Evolutionary conservation across 2,888 invertebrate genomes (phyloP).

Genomic region (Lepidochrysops patricia): DNA sequence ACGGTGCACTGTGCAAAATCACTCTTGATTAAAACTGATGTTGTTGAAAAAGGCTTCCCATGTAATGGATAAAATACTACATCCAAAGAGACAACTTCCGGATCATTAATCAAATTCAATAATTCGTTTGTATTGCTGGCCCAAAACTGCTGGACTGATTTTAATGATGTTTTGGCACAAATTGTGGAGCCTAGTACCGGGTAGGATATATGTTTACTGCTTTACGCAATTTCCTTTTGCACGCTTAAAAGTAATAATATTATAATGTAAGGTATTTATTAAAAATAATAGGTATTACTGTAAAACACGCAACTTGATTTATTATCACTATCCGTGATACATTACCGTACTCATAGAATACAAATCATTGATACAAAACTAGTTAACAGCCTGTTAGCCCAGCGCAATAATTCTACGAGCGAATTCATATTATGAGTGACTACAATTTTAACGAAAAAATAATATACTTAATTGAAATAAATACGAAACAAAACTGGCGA

Average conservation of each 20-base stretch:
- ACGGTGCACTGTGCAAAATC: background rate
- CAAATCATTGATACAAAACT: background rate
- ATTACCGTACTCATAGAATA: background rate
- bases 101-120: too few relatives aligned
- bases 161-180: too few relatives aligned
- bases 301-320: background rate
- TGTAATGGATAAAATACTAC: background rate
- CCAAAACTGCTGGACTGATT: too few relatives aligned
- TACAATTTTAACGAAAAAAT: background rate
- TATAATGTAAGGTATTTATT: too few relatives aligned
- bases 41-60: background rate
- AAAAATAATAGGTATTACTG: background rate
- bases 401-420: background rate
- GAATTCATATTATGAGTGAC: background rate
- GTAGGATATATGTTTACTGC: too few relatives aligned
- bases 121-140: too few relatives aligned
- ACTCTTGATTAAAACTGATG: background rate
- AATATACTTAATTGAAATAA: background rate
- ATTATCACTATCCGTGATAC: background rate
- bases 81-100: too few relatives aligned
- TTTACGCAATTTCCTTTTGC: too few relatives aligned
- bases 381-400: background rate
- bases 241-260: too few relatives aligned
- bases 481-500: background rate
- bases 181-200: too few relatives aligned